Evolutionary conservation across 2,797 vertebrate genomes (phyloP).

Genomic region (Rhyacichthys aspro): DNA sequence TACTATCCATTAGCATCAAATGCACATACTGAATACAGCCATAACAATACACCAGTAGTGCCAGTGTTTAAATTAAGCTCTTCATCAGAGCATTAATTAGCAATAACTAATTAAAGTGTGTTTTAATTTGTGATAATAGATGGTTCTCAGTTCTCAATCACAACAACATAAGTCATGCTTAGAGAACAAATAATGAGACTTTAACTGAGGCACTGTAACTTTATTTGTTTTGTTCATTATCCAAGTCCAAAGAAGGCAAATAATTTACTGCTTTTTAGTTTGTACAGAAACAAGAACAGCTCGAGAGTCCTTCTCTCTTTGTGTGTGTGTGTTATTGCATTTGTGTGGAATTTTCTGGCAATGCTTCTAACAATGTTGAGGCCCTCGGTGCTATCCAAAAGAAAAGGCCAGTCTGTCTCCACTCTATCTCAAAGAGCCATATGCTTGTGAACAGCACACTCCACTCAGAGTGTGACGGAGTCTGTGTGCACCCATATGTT

Average conservation of each 20-base stretch:
- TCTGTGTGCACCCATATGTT: constrained; percentile 60
- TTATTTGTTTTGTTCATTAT: constrained; percentile 24
- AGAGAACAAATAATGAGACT: constrained; percentile 33
- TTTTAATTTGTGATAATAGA: constrained; percentile 56
- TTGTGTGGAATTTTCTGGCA: constrained; percentile 62
- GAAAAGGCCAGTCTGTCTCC: constrained; percentile 62
- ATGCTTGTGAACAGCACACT: constrained; percentile 55
- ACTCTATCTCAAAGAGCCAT: constrained; percentile 76
- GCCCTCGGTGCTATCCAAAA: constrained; percentile 60
- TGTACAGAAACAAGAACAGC: constrained; percentile 31
- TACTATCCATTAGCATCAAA: constrained; percentile 39
- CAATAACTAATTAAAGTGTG: constrained; percentile 50
- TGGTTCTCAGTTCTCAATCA: constrained; percentile 9
- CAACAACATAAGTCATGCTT: constrained; percentile 29
- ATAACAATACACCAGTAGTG: constrained; percentile 28
- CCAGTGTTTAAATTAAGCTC: constrained; percentile 27
- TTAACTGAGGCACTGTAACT: constrained; percentile 29
- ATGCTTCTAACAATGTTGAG: constrained; percentile 66
- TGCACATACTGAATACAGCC: constrained; percentile 35
- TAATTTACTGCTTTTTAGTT: constrained; percentile 15
- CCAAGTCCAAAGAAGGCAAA: not conserved
- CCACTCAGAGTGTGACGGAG: constrained; percentile 5
- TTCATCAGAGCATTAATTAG: constrained; percentile 43
- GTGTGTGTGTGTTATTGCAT: constrained; percentile 30
- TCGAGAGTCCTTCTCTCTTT: constrained; percentile 24